Percentiles rank a stretch among this genome's conserved stretches.
These are phyloP conservation scores for Megaleporinus macrocephalus DNA, from an alignment of 2,113 vertebrate genomes.

Conservation along the genomic window DNA sequence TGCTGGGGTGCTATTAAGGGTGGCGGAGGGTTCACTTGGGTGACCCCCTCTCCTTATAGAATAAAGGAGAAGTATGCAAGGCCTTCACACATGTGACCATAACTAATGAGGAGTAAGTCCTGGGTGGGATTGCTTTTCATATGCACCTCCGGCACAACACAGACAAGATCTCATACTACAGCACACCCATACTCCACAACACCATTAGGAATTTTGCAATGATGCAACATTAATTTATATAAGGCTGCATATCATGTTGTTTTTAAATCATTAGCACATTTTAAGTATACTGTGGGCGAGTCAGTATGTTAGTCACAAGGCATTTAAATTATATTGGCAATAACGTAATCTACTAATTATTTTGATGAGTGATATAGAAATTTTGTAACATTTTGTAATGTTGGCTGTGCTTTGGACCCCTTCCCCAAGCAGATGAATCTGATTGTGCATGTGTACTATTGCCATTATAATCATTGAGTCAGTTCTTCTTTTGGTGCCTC, in stretches of 20 bases:
- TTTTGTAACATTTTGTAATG: no score
- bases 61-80: conserved; percentile 33
- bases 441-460: no score
- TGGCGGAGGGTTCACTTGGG: not conserved
- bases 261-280: not conserved
- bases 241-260: not conserved
- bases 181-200: not conserved
- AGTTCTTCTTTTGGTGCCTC: no score
- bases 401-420: no score
- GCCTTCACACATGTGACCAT: conserved; percentile 38
- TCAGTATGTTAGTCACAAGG: not conserved
- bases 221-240: not conserved
- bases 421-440: no score
- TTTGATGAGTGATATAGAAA: no score
- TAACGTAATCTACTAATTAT: no score
- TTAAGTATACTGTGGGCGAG: not conserved
- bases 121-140: conserved; percentile 28
- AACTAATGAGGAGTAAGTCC: conserved; percentile 36
- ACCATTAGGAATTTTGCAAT: not conserved
- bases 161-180: not conserved
- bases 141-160: not conserved
- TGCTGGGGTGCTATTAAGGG: not conserved
- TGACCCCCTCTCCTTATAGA: conserved; percentile 10
- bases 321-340: not conserved
- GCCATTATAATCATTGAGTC: no score